Conservation (phyloP, 2,797 vertebrate genomes). For the Tokudaia tokunoshimensis region DNA sequence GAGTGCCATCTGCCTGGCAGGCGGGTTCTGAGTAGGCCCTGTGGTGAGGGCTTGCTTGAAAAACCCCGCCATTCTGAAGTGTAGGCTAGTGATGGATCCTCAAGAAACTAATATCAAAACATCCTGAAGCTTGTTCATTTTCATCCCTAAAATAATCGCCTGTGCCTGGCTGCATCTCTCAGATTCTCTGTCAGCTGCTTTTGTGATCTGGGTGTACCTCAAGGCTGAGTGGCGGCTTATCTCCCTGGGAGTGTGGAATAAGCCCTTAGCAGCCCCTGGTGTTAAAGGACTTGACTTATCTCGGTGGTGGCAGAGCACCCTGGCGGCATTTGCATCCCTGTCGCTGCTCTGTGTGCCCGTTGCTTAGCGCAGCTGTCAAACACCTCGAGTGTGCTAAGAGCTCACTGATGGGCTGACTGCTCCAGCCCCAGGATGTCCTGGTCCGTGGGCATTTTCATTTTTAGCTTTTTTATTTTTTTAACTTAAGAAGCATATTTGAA, state of each 20-base stretch:
- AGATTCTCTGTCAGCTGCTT: constrained; percentile 56
- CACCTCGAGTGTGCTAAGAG: constrained; percentile 82
- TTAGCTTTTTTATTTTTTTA: constrained; percentile 10
- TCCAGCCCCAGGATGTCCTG: constrained; percentile 32
- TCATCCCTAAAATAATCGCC: not conserved
- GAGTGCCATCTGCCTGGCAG: not conserved
- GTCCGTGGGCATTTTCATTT: constrained; percentile 57
- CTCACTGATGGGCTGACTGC: not conserved
- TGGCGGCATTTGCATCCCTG: constrained; percentile 78
- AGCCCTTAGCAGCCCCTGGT: constrained; percentile 85
- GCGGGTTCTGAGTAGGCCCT: rapidly evolving
- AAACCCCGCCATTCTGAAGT: not conserved
- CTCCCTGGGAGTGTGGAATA: constrained; percentile 85
- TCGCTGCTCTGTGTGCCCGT: constrained; percentile 65
- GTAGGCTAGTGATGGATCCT: not conserved
- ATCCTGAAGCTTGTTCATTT: constrained; percentile 18
- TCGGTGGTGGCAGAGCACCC: constrained; percentile 82
- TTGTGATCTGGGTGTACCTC: constrained; percentile 81
- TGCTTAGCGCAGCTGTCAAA: constrained; percentile 85
- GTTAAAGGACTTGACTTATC: constrained; percentile 88
- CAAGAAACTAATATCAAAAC: not conserved
- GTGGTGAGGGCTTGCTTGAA: not conserved
- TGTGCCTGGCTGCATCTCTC: not conserved
- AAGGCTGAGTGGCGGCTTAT: constrained; percentile 87
- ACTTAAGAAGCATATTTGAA: not conserved